phyloP scores from a whole-genome alignment of 30 jellyfish, hydroid and myxozoan genomes.

The Calvadosia cruxmelitensis region DNA sequence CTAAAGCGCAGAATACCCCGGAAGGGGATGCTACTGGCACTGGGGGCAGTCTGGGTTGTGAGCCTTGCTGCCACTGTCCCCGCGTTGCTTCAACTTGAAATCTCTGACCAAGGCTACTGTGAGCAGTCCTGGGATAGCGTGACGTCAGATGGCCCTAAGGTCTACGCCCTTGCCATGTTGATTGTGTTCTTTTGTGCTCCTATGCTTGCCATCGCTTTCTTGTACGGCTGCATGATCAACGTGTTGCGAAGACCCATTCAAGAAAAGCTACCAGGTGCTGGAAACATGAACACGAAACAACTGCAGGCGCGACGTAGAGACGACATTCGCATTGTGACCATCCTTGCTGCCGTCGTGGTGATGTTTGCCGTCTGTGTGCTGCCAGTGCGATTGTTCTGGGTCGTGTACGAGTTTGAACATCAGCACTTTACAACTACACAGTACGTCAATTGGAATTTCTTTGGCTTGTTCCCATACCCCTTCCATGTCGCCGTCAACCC shows the following conservation, averaged over 20 bases:
- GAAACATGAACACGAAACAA: not conserved
- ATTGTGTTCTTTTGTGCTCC: conserved; percentile 1
- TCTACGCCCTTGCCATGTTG: not conserved
- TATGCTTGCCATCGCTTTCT: not conserved
- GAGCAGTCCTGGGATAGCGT: not conserved
- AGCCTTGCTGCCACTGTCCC: not conserved
- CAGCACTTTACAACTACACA: not conserved
- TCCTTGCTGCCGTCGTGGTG: not conserved
- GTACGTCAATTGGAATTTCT: not conserved
- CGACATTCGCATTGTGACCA: conserved; percentile 2
- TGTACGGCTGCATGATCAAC: not conserved
- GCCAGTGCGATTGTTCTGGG: conserved; percentile 9
- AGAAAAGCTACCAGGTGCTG: not conserved
- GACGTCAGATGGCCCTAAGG: not conserved
- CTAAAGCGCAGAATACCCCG: not conserved
- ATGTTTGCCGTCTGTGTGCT: not conserved
- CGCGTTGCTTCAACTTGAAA: not conserved
- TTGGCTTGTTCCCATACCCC: conserved; percentile 7
- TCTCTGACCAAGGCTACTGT: not conserved
- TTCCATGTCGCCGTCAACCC: conserved; percentile 11
- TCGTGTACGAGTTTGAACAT: not conserved
- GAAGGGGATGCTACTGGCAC: not conserved
- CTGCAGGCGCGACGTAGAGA: not conserved
- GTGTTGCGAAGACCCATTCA: not conserved
- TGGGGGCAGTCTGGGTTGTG: not conserved